A percentile compares a stretch with the other conserved stretches of the same genome.
Conservation (phyloP, 2,113 vertebrate species). For the Apeltes quadracus region DNA sequence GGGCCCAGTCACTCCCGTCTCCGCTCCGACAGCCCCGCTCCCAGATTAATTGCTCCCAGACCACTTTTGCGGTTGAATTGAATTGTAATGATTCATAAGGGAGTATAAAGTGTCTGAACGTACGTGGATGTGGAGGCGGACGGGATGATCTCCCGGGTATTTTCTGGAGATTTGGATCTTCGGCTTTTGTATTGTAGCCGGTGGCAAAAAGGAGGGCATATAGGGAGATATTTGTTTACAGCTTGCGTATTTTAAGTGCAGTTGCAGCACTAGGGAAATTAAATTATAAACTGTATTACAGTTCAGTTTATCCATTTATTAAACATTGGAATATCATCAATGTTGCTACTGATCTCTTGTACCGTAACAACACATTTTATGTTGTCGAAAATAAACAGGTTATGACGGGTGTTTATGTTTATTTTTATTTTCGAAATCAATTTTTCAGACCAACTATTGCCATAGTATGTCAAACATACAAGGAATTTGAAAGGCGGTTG, state of each 20-base stretch:
- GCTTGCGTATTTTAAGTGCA: slow-evolving; percentile 10
- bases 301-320: slow-evolving; percentile 3
- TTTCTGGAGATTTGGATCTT: slow-evolving; percentile 44
- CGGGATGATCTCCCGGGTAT: slow-evolving; percentile 39
- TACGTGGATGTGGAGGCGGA: slow-evolving; percentile 49
- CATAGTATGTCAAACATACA: too few relatives aligned
- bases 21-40: slow-evolving; percentile 58
- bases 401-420: too few relatives aligned
- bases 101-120: slow-evolving; percentile 65
- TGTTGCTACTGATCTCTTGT: background rate
- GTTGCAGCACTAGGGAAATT: background rate
- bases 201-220: slow-evolving; percentile 4
- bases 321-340: background rate
- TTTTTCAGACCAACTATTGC: too few relatives aligned
- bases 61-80: slow-evolving; percentile 68
- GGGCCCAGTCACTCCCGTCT: slow-evolving; percentile 66
- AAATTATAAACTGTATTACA: background rate
- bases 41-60: slow-evolving; percentile 74
- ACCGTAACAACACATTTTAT: background rate
- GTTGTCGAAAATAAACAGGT: too few relatives aligned
- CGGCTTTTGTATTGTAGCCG: slow-evolving; percentile 37
- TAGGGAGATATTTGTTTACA: slow-evolving; percentile 20
- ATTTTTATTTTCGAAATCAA: too few relatives aligned
- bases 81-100: slow-evolving; percentile 73
- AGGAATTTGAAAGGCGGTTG: too few relatives aligned